A percentile compares a stretch with the other conserved stretches of the same genome.
Evolutionary conservation across 2,797 vertebrate species (phyloP).

Genomic region (Pipistrellus kuhlii): DNA sequence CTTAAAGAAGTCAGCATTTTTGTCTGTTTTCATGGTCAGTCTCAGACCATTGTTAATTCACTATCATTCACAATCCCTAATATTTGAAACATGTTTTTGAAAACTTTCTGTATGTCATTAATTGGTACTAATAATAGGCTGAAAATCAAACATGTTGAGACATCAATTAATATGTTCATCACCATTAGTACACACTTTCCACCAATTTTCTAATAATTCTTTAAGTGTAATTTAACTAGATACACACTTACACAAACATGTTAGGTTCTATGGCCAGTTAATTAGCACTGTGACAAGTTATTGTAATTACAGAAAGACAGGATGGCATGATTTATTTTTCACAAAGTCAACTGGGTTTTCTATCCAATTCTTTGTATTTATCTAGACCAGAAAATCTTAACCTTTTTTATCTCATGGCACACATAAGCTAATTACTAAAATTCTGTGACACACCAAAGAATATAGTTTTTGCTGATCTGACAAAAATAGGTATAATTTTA

Average conservation of each 20-base stretch:
- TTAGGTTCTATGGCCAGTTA: not conserved
- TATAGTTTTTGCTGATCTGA: not conserved
- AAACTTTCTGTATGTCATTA: not conserved
- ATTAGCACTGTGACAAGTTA: not conserved
- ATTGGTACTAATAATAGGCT: not conserved
- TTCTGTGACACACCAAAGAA: not conserved
- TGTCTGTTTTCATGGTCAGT: not conserved
- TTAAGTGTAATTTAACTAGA: not conserved
- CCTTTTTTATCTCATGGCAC: not conserved
- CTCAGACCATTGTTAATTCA: not conserved
- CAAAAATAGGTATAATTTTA: not conserved
- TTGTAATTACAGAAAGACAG: not conserved
- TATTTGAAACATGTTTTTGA: not conserved
- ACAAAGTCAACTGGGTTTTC: not conserved
- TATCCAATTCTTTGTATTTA: not conserved
- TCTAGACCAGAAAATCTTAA: not conserved
- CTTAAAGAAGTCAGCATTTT: not conserved
- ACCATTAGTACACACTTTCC: not conserved
- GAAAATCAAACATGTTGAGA: not conserved
- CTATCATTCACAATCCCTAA: not conserved
- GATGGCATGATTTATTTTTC: not conserved
- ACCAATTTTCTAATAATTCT: not conserved
- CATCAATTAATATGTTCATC: not conserved
- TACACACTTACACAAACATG: not conserved
- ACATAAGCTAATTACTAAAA: not conserved